Base-by-base conservation (phyloP, 2,888 invertebrate species). In the Tupiocoris notatus region DNA sequence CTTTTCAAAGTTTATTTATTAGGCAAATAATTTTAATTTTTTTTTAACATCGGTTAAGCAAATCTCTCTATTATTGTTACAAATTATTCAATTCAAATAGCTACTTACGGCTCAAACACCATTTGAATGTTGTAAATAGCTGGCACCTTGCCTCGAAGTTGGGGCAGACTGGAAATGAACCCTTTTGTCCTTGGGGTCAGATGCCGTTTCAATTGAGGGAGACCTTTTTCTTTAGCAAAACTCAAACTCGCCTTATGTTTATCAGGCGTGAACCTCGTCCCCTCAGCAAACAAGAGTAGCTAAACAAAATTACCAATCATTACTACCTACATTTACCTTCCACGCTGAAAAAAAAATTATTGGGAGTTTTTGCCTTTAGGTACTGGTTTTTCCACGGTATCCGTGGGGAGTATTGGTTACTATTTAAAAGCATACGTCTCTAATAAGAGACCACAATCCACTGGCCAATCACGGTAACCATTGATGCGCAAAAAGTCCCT, bases 141-240 rank as follows among this genome's bases (percentile, higher is more conserved):
- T 2, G 91, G 90, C 80, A 93, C 90, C 84, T 92, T 92, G 67
- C 89, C 92, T 82, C 91, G 89, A 84, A 97, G 88, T 80, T 91
- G 89, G 74, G 91, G 90, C 81, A 96, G 86, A 83, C 95, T 95
- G 71, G 94, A 91, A 0, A 91, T 91, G 83, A 98, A 98, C 1
- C 98, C 98, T 85, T 92, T 92, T n/a, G 96, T 94, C 78, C 97
- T 88, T n/a, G 98, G 97, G 23, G 94, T 90, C 66, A 98, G 87
- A 83, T 96, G 96, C 83, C 97, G 91, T 82, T 95, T 94, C 24
- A 97, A 86, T 79, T 89, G 86, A 0, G 94, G 91, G 81, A 96
- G 88, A 80, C 94, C 94, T 82, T 93, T 93, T 81, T 94, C 91
- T 81, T 88, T 87, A 0, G 96, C 95, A 83, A 96, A 95, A 82